Evolutionary conservation across 2,888 invertebrate species (phyloP).

Genomic region (Ctena decussata): DNA sequence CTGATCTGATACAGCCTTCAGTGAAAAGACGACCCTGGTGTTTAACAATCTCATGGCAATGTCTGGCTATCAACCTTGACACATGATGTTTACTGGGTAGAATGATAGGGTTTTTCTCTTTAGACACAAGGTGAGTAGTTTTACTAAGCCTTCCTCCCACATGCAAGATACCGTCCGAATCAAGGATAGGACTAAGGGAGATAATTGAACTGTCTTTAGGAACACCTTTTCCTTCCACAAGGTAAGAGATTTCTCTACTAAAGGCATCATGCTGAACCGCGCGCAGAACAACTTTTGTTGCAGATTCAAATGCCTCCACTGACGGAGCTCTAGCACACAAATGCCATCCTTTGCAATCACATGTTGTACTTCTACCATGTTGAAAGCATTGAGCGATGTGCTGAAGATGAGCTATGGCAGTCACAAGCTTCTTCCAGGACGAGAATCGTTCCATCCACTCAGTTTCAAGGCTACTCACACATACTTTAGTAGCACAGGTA

Average conservation of each 20-base stretch:
- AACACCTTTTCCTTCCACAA: not conserved
- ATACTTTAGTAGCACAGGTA: not conserved
- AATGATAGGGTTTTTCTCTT: constrained; percentile 47
- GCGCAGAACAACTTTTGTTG: constrained; percentile 11
- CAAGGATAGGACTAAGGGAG: constrained; percentile 36
- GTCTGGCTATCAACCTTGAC: constrained; percentile 38
- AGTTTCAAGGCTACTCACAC: not conserved
- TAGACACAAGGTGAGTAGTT: constrained; percentile 9
- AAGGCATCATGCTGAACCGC: constrained; percentile 20
- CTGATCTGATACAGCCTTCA: constrained; percentile 49
- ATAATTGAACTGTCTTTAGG: constrained; percentile 35
- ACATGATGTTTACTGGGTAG: constrained; percentile 50
- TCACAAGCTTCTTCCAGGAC: constrained; percentile 14
- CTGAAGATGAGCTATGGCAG: constrained; percentile 32
- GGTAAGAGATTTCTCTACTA: not conserved
- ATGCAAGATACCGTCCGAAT: constrained; percentile 37
- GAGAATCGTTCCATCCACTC: constrained; percentile 27
- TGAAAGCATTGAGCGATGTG: constrained; percentile 24
- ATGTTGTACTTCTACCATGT: not conserved
- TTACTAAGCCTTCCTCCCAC: constrained; percentile 48
- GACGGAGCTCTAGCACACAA: constrained; percentile 1
- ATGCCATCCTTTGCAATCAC: constrained; percentile 36
- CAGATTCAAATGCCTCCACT: not conserved
- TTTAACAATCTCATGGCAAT: constrained; percentile 42
- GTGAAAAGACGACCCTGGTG: constrained; percentile 66